Evolutionary conservation across 1,140 invertebrate species (phyloP).

Genomic region (Streblospio benedicti): DNA sequence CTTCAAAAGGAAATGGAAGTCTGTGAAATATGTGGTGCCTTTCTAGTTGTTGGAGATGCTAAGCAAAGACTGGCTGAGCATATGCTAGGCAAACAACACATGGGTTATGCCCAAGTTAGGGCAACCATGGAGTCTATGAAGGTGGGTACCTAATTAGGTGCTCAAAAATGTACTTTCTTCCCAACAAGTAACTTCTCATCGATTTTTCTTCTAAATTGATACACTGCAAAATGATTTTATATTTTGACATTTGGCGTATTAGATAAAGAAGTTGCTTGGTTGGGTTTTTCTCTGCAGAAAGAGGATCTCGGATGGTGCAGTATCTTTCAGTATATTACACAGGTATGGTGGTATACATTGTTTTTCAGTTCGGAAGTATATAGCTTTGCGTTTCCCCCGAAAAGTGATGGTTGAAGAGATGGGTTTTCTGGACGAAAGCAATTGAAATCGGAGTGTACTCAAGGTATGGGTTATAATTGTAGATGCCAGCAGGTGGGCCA

Average conservation of each 20-base stretch:
- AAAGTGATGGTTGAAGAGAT: too few relatives aligned
- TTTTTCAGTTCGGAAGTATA: too few relatives aligned
- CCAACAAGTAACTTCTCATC: not conserved
- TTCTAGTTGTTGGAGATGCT: constrained; percentile 92
- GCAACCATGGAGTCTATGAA: constrained; percentile 58
- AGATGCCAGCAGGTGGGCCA: too few relatives aligned
- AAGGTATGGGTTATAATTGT: not conserved
- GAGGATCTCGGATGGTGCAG: too few relatives aligned
- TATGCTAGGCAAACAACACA: constrained; percentile 93
- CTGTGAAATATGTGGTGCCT: constrained; percentile 94
- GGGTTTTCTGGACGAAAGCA: too few relatives aligned
- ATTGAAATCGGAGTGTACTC: not conserved
- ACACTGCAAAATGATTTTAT: not conserved
- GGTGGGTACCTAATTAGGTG: constrained; percentile 21
- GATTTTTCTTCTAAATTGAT: not conserved
- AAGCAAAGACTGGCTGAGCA: constrained; percentile 96
- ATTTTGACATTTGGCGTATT: not conserved
- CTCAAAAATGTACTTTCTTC: not conserved
- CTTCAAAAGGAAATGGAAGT: constrained; percentile 91
- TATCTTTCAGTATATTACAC: too few relatives aligned
- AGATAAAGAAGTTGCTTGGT: too few relatives aligned
- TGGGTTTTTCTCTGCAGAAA: too few relatives aligned
- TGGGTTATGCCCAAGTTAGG: constrained; percentile 71
- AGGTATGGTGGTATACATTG: too few relatives aligned
- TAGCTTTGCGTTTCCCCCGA: too few relatives aligned